These are phyloP conservation scores for Hydrotaea cyrtoneurina DNA, from an alignment of 2,888 invertebrate genomes.

Conservation along the genomic window DNA sequence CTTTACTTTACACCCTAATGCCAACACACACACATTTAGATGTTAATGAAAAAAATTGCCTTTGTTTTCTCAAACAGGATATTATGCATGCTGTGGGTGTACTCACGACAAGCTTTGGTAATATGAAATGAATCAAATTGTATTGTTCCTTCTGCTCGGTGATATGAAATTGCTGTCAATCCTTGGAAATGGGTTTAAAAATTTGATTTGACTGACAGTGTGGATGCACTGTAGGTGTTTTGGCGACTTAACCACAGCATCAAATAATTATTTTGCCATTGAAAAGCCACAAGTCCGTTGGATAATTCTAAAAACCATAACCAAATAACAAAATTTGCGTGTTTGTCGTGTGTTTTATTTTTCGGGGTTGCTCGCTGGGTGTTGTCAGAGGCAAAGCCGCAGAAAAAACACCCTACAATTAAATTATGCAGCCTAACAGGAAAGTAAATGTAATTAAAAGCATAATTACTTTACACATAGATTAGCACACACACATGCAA, in stretches of 20 bases:
- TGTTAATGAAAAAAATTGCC: not conserved
- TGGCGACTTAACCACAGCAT: not conserved
- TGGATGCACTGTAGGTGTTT: not conserved
- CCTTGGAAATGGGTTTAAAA: not conserved
- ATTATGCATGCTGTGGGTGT: not conserved
- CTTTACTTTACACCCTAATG: too few species aligned
- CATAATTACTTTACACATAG: conserved; percentile 3
- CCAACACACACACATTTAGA: not conserved
- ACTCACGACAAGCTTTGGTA: not conserved
- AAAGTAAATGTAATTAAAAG: conserved; percentile 10
- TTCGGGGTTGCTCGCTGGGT: not conserved
- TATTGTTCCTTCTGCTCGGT: not conserved
- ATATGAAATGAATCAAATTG: not conserved
- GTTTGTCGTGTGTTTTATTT: not conserved
- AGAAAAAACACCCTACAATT: not conserved
- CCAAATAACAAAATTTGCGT: not conserved
- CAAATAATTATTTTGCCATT: conserved; percentile 10
- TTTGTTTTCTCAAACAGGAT: not conserved
- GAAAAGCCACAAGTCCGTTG: conserved; percentile 4
- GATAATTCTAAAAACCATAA: not conserved
- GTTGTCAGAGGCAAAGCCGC: not conserved
- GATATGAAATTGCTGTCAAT: not conserved
- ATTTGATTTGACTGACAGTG: not conserved
- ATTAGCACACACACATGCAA: not conserved
- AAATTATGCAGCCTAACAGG: conserved; percentile 2